Percentiles rank a stretch among this genome's conserved stretches.
Evolutionary conservation across 2,888 invertebrate species (phyloP).

Genomic region (Ectemnius cavifrons): DNA sequence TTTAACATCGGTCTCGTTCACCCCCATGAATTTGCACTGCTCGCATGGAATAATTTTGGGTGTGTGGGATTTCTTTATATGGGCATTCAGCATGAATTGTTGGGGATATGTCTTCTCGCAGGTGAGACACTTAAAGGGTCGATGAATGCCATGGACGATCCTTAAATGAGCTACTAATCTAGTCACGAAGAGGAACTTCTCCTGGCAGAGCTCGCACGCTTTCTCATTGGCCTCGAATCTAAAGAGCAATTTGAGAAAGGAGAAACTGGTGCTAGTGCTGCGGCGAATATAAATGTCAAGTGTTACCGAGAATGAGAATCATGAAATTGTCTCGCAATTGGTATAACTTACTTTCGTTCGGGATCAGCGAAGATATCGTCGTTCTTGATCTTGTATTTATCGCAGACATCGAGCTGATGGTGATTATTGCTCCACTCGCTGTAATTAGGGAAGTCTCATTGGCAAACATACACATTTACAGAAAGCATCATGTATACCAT

Average conservation of each 20-base stretch:
- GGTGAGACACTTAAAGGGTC: constrained; percentile 69
- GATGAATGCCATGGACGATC: constrained; percentile 65
- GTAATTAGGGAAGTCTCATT: constrained; percentile 49
- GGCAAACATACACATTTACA: constrained; percentile 47
- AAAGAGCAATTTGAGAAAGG: constrained; percentile 5
- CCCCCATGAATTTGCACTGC: constrained; percentile 68
- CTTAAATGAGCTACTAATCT: constrained; percentile 69
- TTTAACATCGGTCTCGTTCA: constrained; percentile 63
- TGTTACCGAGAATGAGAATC: too few species aligned
- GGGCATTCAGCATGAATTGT: constrained; percentile 70
- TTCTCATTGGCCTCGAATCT: constrained; percentile 65
- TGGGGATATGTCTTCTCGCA: constrained; percentile 70
- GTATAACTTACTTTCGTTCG: constrained; percentile 46
- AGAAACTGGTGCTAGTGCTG: background rate
- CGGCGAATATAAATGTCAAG: background rate
- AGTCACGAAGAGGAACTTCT: constrained; percentile 69
- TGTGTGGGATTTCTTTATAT: constrained; percentile 68
- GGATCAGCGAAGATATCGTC: constrained; percentile 37
- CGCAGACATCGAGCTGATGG: constrained; percentile 30
- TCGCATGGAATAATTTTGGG: constrained; percentile 63
- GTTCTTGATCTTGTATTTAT: constrained; percentile 38
- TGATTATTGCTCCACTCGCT: constrained; percentile 49
- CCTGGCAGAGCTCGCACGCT: constrained; percentile 66
- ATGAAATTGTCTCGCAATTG: background rate
- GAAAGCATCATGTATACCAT: constrained; percentile 28